A percentile compares a stretch with the other conserved stretches of the same genome.
phyloP scores from a whole-genome alignment of 2,113 vertebrate species.

The Salvelinus namaycush region DNA sequence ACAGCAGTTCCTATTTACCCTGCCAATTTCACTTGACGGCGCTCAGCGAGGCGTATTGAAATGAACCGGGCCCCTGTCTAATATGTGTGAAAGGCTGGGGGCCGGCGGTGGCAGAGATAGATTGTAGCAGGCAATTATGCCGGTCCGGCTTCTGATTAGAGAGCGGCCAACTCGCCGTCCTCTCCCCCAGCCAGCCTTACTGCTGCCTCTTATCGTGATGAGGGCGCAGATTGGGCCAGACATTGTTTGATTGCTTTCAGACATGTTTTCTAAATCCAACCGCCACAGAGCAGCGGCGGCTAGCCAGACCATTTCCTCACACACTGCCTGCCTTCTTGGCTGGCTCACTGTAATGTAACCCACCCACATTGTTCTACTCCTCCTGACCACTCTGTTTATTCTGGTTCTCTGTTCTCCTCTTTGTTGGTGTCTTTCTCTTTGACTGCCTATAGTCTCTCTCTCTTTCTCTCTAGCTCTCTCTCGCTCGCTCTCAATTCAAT shows the following conservation, averaged over 20 bases:
- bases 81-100: slow-evolving; percentile 45
- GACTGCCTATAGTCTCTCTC: not conserved
- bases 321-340: slow-evolving; percentile 2
- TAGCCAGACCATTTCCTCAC: slow-evolving; percentile 3
- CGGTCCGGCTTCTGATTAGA: slow-evolving; percentile 61
- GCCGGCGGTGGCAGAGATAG: slow-evolving; percentile 45
- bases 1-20: slow-evolving; percentile 61
- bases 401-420: slow-evolving; percentile 3
- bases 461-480: no score
- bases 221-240: slow-evolving; percentile 49
- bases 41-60: slow-evolving; percentile 68
- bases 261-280: slow-evolving; percentile 62
- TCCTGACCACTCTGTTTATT: not conserved
- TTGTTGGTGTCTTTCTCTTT: slow-evolving; percentile 10
- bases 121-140: slow-evolving; percentile 58
- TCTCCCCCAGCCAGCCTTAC: slow-evolving; percentile 31
- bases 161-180: slow-evolving; percentile 53
- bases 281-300: not conserved
- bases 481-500: no score
- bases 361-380: not conserved
- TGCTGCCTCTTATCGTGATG: slow-evolving; percentile 52
- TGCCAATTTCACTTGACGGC: slow-evolving; percentile 76
- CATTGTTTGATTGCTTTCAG: slow-evolving; percentile 60
- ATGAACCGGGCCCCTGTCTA: slow-evolving; percentile 74
- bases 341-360: not conserved